These are phyloP conservation scores for Etheostoma nigrum DNA, from an alignment of 2,797 vertebrate species.

Conservation along the genomic window DNA sequence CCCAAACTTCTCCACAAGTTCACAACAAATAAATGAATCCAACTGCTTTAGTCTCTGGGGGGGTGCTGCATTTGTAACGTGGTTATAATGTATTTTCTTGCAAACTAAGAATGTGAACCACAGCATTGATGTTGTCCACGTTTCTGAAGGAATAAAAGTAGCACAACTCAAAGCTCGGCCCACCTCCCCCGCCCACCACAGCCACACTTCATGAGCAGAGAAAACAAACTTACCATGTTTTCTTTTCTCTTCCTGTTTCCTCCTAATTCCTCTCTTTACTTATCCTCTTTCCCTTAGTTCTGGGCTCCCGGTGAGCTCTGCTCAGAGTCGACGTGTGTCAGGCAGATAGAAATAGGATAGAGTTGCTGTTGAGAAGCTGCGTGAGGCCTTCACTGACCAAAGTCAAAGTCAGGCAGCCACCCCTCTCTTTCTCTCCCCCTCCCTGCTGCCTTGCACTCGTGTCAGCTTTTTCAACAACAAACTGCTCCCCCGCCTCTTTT, in stretches of 20 bases:
- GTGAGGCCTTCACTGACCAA: constrained; percentile 86
- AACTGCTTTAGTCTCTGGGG: constrained; percentile 19
- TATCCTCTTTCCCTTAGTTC: constrained; percentile 1
- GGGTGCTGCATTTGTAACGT: constrained; percentile 10
- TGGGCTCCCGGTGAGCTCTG: constrained; percentile 36
- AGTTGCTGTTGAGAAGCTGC: constrained; percentile 68
- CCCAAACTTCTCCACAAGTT: not conserved
- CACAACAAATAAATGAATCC: constrained; percentile 26
- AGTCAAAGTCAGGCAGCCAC: constrained; percentile 68
- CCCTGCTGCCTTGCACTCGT: constrained; percentile 59
- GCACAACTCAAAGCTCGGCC: constrained; percentile 32
- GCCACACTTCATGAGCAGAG: constrained; percentile 43
- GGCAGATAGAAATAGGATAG: constrained; percentile 64
- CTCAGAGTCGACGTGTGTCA: constrained; percentile 58
- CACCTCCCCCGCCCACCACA: constrained; percentile 55
- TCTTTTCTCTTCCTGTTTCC: constrained; percentile 9
- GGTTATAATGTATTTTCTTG: constrained; percentile 2
- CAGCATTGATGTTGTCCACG: constrained; percentile 3
- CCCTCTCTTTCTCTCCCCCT: constrained; percentile 32
- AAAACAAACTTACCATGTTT: constrained; percentile 87
- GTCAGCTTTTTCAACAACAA: constrained; percentile 94
- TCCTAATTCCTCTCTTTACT: constrained; percentile 10
- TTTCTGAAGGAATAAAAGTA: not conserved
- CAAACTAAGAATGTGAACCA: not conserved
- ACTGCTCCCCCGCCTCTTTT: constrained; percentile 66